phyloP scores from a whole-genome alignment of 2,888 invertebrate species.

The Cosmia trapezina region DNA sequence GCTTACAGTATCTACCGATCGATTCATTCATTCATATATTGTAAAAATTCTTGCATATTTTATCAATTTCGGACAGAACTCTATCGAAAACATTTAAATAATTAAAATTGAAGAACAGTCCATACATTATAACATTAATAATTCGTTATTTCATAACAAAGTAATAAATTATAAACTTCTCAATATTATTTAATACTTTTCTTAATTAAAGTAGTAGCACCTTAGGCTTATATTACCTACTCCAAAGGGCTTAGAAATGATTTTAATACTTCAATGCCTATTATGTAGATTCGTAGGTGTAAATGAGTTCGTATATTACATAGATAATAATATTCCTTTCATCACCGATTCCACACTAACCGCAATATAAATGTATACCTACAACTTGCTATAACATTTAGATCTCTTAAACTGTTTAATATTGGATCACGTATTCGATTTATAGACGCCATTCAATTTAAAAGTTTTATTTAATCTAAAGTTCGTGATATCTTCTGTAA shows the following conservation, averaged over 20 bases:
- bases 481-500: slow-evolving; percentile 36
- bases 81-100: neutral
- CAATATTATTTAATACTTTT: neutral
- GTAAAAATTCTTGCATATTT: neutral
- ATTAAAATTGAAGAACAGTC: neutral
- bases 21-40: slow-evolving; percentile 11
- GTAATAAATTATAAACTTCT: neutral
- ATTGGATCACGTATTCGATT: slow-evolving; percentile 64
- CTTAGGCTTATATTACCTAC: neutral
- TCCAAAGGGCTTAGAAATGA: neutral
- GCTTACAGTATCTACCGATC: neutral
- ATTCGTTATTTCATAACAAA: neutral
- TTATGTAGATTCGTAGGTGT: slow-evolving; percentile 43
- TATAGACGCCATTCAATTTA: slow-evolving; percentile 44
- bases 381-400: slow-evolving; percentile 29
- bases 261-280: slow-evolving; percentile 31
- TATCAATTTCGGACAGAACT: neutral
- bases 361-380: slow-evolving; percentile 40
- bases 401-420: slow-evolving; percentile 35
- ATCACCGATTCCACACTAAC: slow-evolving; percentile 31
- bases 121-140: neutral
- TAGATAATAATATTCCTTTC: slow-evolving; percentile 23
- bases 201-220: neutral
- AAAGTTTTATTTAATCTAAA: slow-evolving; percentile 45
- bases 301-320: slow-evolving; percentile 20